Percentiles rank a stretch among this genome's conserved stretches.
These are phyloP conservation scores for Tupaia chinensis DNA, from an alignment of 2,113 vertebrate genomes.

Conservation along the genomic window DNA sequence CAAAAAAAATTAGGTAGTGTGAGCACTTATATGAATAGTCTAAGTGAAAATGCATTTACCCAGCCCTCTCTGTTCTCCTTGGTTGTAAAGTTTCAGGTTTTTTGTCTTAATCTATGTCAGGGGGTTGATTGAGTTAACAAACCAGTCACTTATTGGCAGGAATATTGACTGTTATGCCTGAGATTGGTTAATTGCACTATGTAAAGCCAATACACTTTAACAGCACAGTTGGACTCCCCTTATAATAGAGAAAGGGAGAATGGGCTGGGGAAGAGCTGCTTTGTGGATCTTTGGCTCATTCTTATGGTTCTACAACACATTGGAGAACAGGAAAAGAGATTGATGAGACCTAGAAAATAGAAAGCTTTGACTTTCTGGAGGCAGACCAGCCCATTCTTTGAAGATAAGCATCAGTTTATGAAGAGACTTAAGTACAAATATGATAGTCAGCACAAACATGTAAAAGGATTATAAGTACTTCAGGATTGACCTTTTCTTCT, in stretches of 20 bases:
- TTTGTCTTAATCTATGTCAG: constrained; percentile 40
- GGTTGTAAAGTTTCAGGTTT: constrained; percentile 34
- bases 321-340: constrained; percentile 18
- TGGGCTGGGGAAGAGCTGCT: not conserved
- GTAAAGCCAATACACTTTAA: not conserved
- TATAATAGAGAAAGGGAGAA: not conserved
- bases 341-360: constrained; percentile 47
- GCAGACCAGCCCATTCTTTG: constrained; percentile 31
- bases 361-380: constrained; percentile 9
- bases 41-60: constrained; percentile 10
- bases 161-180: constrained; percentile 39
- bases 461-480: constrained; percentile 31
- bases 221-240: not conserved
- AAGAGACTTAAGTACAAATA: constrained; percentile 22
- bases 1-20: constrained; percentile 11
- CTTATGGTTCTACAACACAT: not conserved
- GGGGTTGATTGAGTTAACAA: constrained; percentile 62
- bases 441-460: constrained; percentile 5
- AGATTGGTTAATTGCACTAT: constrained; percentile 20
- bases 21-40: constrained; percentile 43
- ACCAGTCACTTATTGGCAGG: constrained; percentile 37
- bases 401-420: constrained; percentile 42
- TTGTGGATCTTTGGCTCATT: not conserved
- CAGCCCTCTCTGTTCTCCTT: not conserved
- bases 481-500: constrained; percentile 47